phyloP scores from a whole-genome alignment of 2,797 vertebrate genomes.

The Acestrorhynchus altus region DNA sequence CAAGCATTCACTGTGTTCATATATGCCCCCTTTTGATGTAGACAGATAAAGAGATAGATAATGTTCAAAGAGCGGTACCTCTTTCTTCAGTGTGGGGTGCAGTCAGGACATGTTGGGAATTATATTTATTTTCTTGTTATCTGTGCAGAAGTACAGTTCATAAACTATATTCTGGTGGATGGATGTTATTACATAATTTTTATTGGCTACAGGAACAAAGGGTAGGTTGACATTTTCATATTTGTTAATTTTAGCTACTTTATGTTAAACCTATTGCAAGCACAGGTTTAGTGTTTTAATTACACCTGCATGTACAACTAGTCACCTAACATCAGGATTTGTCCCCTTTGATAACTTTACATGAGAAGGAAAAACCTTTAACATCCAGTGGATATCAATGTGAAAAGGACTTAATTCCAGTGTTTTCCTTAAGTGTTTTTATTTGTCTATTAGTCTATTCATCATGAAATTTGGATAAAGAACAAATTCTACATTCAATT shows the following conservation, averaged over 20 bases:
- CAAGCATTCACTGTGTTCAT: constrained; percentile 28
- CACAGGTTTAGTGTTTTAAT: too few relatives aligned
- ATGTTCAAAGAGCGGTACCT: constrained; percentile 38
- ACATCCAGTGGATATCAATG: too few relatives aligned
- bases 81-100: constrained; percentile 10
- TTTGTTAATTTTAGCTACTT: too few relatives aligned
- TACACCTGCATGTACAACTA: neutral
- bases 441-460: too few relatives aligned
- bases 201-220: neutral
- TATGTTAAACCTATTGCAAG: too few relatives aligned
- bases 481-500: too few relatives aligned
- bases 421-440: too few relatives aligned
- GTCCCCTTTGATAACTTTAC: neutral
- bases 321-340: neutral
- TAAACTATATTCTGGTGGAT: neutral
- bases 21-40: constrained; percentile 37
- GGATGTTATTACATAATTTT: neutral
- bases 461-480: too few relatives aligned
- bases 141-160: constrained; percentile 9
- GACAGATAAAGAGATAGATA: constrained; percentile 33
- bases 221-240: too few relatives aligned
- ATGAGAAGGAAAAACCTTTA: too few relatives aligned
- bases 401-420: too few relatives aligned
- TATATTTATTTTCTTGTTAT: constrained; percentile 30
- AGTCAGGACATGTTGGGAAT: constrained; percentile 44